Evolutionary conservation across 1,140 invertebrate genomes (phyloP).

Genomic region (Hycleus cichorii): DNA sequence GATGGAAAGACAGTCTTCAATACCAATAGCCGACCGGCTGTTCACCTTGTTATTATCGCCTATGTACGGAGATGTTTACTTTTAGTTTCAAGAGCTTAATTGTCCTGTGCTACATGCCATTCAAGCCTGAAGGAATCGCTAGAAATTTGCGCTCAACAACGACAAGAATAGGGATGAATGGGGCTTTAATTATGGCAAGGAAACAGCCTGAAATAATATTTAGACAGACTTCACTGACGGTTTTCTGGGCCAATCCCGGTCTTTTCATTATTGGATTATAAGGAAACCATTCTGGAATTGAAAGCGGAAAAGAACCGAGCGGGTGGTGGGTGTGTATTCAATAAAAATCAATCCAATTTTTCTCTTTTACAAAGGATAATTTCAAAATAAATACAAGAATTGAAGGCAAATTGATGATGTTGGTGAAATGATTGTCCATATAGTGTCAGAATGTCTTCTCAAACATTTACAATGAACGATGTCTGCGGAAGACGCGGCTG

Average conservation of each 20-base stretch:
- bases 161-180: conserved; percentile 11
- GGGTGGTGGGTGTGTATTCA: too few species aligned
- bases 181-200: conserved; percentile 31
- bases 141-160: conserved; percentile 5
- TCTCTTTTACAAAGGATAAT: too few species aligned
- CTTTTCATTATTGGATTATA: too few species aligned
- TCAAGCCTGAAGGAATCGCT: too few species aligned
- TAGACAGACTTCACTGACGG: conserved; percentile 20
- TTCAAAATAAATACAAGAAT: too few species aligned
- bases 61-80: conserved; percentile 22
- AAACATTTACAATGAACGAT: conserved; percentile 11
- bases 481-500: conserved; percentile 16
- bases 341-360: too few species aligned
- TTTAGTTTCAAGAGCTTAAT: conserved; percentile 20
- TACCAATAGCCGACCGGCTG: neutral
- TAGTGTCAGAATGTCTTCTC: neutral
- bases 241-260: too few species aligned
- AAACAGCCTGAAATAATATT: conserved; percentile 34
- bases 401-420: too few species aligned
- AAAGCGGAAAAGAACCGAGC: too few species aligned
- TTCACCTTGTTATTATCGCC: conserved; percentile 5
- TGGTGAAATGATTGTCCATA: neutral
- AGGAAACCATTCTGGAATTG: too few species aligned
- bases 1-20: too few species aligned
- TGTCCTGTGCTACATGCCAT: conserved; percentile 8